These are phyloP conservation scores for Panagrolaimus sp. DNA, from an alignment of 1,140 invertebrate genomes.

Conservation along the genomic window DNA sequence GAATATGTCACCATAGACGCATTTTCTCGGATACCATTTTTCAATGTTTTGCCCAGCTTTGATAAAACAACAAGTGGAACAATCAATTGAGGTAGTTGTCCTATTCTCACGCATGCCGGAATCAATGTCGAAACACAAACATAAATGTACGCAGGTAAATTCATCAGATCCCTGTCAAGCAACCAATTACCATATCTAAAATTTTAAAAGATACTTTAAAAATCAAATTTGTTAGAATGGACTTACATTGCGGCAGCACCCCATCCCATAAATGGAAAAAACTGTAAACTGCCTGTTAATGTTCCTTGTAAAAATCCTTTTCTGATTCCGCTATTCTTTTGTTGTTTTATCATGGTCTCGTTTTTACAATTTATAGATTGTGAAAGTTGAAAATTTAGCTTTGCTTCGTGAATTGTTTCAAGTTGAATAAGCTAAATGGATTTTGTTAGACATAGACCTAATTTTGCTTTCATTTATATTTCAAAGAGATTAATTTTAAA, in stretches of 20 bases:
- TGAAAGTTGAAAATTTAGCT: neutral
- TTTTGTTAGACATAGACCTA: too few relatives aligned
- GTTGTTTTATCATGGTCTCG: neutral
- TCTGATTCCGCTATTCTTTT: neutral
- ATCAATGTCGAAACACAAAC: neutral
- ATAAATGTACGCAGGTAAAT: neutral
- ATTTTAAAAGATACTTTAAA: too few relatives aligned
- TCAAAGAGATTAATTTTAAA: too few relatives aligned
- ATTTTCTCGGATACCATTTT: neutral
- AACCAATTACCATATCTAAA: constrained; percentile 8
- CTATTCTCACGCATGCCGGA: neutral
- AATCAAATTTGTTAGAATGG: too few relatives aligned
- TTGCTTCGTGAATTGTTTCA: neutral
- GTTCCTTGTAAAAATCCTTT: constrained; percentile 5
- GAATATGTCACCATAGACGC: neutral
- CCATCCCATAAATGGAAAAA: constrained; percentile 1
- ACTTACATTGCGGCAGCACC: neutral
- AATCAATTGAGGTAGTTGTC: neutral
- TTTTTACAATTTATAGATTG: neutral
- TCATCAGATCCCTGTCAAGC: constrained; percentile 1
- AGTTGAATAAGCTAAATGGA: neutral
- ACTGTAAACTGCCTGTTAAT: neutral
- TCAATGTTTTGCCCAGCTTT: neutral
- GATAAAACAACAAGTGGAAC: neutral
- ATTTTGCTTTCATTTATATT: too few relatives aligned